Evolutionary conservation across 2,113 vertebrate genomes (phyloP), one percentile per base, ranked within the genome.

Genomic region (Numida meleagris): DNA sequence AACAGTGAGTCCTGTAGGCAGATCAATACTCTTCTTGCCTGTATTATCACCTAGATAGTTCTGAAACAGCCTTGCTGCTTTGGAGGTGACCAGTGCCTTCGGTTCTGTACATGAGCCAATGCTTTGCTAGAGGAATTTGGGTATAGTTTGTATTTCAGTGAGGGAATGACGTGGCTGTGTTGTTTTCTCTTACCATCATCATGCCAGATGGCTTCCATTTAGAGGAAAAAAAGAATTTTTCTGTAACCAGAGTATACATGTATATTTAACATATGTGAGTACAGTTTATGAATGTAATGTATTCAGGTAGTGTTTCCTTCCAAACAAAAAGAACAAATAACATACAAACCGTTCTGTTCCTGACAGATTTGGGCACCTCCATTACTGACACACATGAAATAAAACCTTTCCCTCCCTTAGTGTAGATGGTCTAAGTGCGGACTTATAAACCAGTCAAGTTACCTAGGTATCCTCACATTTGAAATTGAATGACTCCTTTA

Each of bases 81-180:
- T 71, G 6, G 55, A 40, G 27, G 59, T 45, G 24, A 7, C 4
- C 6, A 15, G 13, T 27, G 6, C 36, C 20, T 86, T 62, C 82
- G 66, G 16, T 48, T 71, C 1, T 14, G 16, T 18, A 19, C 17
- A 19, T 0, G 0, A 57, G 23, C 10, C 40, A 59, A 6, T 15
- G n/a, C 1, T 86, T 61, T 93, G 17, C 40, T 46, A 23, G 7
- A 43, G 58, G n/a, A 82, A 65, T 46, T 67, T 12, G 5, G 5
- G 18, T 59, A 34, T 27, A 50, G 8, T 53, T 40, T 38, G 27
- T 17, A 4, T 29, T 33, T 42, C 76, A 58, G 18, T 15, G n/a
- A 9, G 27, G n/a, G 45, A 21, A 36, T 38, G 17, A 45, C 5
- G 36, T 4, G 34, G 34, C 14, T 16, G 23, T 34, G 24, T 48